Percentiles rank a stretch among this genome's conserved stretches.
Evolutionary conservation across 2,888 invertebrate genomes (phyloP).

Genomic region (Platycnemis pennipes): DNA sequence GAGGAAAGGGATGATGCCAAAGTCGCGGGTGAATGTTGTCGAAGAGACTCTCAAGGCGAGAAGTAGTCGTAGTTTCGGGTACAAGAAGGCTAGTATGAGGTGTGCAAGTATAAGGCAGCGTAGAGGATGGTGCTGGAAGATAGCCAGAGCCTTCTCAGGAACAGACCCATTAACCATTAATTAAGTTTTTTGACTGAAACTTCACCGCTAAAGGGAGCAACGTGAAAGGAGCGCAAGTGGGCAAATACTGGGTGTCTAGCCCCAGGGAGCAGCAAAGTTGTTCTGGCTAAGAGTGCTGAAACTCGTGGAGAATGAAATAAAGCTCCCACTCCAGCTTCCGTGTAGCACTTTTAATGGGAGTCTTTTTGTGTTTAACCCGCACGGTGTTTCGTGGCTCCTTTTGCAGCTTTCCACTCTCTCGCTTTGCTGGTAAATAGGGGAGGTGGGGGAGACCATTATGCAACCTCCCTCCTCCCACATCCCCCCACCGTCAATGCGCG

Average conservation of each 20-base stretch:
- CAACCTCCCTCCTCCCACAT: no score
- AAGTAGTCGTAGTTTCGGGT: neutral
- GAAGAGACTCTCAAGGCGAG: neutral
- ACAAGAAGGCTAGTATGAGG: neutral
- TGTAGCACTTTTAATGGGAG: neutral
- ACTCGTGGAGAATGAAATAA: neutral
- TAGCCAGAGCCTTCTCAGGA: neutral
- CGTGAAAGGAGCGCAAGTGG: no score
- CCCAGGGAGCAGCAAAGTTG: no score
- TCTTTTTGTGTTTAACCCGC: neutral
- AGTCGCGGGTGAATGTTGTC: neutral
- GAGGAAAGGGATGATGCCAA: neutral
- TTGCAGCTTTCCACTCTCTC: neutral
- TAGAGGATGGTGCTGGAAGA: neutral
- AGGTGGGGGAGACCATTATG: neutral
- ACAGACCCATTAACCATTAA: neutral
- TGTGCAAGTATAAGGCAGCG: neutral
- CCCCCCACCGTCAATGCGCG: neutral
- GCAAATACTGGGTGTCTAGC: no score
- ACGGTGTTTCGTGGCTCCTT: neutral
- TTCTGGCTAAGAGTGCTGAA: no score
- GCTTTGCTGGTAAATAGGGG: neutral
- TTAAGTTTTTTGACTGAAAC: neutral
- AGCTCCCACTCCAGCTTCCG: neutral
- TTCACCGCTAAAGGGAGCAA: no score